Percentiles rank a stretch among this genome's conserved stretches.
Conservation (phyloP, 2,113 vertebrate genomes). For the Vombatus ursinus region DNA sequence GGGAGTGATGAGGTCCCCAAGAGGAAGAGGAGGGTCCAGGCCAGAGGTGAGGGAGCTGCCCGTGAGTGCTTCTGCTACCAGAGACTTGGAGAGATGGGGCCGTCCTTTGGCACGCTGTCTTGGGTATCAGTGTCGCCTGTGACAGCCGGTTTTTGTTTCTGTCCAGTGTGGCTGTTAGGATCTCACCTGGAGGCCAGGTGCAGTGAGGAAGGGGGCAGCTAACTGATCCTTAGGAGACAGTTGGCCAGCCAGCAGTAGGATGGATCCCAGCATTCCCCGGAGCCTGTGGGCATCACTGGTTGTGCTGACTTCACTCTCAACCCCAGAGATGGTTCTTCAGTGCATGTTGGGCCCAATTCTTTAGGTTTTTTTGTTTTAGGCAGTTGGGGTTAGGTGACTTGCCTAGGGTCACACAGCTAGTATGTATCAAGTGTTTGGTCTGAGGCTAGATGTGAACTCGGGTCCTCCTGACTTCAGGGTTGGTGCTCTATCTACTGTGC, state of each 20-base stretch:
- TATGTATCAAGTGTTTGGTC: no score
- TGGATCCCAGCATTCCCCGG: background rate
- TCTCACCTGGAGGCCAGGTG: background rate
- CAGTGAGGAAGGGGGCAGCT: no score
- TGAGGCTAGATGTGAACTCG: no score
- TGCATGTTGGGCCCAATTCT: no score
- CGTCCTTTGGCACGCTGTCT: background rate
- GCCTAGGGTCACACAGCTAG: no score
- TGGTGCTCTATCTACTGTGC: no score
- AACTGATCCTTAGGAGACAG: background rate
- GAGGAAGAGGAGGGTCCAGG: background rate
- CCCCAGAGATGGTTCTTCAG: background rate
- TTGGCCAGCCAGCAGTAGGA: no score
- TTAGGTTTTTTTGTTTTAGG: no score
- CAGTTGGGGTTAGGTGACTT: no score
- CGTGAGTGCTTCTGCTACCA: background rate
- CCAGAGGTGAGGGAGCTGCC: background rate
- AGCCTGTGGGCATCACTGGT: background rate
- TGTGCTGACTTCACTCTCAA: background rate
- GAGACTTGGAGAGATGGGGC: background rate
- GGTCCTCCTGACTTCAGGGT: no score
- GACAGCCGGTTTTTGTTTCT: background rate
- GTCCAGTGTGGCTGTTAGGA: background rate
- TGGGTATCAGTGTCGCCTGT: background rate
- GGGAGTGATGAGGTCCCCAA: background rate